Evolutionary conservation across 2,888 invertebrate species (phyloP), one percentile per base, ranked within the genome.

Genomic region (Stenotaenia linearis): DNA sequence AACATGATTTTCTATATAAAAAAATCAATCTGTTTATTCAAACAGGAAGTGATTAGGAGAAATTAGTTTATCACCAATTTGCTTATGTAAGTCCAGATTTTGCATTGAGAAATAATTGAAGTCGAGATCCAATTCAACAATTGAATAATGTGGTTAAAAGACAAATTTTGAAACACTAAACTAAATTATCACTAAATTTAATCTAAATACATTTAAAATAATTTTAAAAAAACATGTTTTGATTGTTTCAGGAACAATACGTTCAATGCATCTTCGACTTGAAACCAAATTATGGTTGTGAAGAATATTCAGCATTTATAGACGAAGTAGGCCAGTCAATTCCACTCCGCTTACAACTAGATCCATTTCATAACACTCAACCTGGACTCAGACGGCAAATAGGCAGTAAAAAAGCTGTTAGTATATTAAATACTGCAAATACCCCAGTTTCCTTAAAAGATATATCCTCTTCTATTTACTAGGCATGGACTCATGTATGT

Each of bases 401-500:
- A 6, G 50, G 77, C 6, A 79, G 50, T 40, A 80, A 80, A 37
- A 82, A 81, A 81, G 79, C 76, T 74, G 82, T 82, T 78, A 35
- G 81, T 56, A 21, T 56, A 4, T n/a, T n/a, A n/a, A n/a, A n/a
- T n/a, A n/a, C n/a, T n/a, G n/a, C n/a, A n/a, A n/a, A n/a, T n/a
- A n/a, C n/a, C n/a, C n/a, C n/a, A n/a, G n/a, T n/a, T n/a, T n/a
- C n/a, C n/a, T n/a, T n/a, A n/a, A n/a, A n/a, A n/a, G n/a, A n/a
- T n/a, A n/a, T n/a, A n/a, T n/a, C n/a, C n/a, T n/a, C n/a, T n/a
- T n/a, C n/a, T n/a, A n/a, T n/a, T 32, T 77, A 37, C 7, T 35
- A 84, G 82, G 74, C 61, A 2, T 83, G 83, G 82, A 81, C 78
- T 9, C 82, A 82, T 45, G 76, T 84, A 12, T 93, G 94, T 84